Conservation (phyloP, 2,888 invertebrate species). For the Disparrhopalites patrizii region DNA sequence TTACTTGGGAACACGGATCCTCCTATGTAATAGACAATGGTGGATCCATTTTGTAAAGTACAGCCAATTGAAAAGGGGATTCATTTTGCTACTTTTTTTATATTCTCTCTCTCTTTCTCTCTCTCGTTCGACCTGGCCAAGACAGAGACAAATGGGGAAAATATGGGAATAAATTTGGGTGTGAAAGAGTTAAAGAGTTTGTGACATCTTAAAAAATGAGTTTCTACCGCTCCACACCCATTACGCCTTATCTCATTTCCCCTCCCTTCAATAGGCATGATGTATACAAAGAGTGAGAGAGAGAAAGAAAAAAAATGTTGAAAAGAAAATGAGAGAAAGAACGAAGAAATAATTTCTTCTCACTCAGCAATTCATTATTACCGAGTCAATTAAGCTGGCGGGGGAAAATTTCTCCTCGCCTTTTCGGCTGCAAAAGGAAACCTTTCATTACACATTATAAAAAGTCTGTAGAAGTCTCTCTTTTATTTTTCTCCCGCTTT, state of each 20-base stretch:
- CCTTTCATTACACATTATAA: too few relatives aligned
- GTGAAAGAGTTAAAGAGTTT: background rate
- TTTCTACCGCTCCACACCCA: too few relatives aligned
- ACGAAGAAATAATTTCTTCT: constrained; percentile 1
- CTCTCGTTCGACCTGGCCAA: background rate
- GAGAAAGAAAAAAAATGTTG: background rate
- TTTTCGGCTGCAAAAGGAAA: background rate
- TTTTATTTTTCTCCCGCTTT: background rate
- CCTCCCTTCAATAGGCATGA: too few relatives aligned
- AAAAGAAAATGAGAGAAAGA: too few relatives aligned
- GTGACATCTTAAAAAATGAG: constrained; percentile 1
- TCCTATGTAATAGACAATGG: too few relatives aligned
- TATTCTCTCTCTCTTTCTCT: background rate
- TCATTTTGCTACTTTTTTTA: too few relatives aligned
- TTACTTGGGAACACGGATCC: too few relatives aligned
- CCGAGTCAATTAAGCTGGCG: background rate
- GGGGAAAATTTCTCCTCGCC: background rate
- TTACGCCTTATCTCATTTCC: too few relatives aligned
- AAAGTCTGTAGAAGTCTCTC: too few relatives aligned
- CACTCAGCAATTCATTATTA: constrained; percentile 4
- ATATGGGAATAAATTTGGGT: background rate
- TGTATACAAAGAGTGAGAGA: background rate
- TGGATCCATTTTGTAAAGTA: too few relatives aligned
- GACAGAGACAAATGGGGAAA: background rate
- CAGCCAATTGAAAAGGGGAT: too few relatives aligned